Evolutionary conservation across 2,797 vertebrate genomes (phyloP).

Genomic region (Tangara arthus): DNA sequence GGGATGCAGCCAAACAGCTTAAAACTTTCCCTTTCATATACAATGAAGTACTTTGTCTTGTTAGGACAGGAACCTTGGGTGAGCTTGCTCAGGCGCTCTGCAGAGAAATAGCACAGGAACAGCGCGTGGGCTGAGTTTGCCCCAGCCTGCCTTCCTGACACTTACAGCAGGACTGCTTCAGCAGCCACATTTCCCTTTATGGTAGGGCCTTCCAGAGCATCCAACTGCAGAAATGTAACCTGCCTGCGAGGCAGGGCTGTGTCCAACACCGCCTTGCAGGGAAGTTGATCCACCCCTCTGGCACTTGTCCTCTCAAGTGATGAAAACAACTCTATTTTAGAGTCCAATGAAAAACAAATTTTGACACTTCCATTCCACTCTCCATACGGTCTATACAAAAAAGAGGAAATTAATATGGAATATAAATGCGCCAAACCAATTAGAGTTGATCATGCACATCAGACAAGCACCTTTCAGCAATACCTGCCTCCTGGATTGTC

Average conservation of each 20-base stretch:
- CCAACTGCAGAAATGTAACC: neutral
- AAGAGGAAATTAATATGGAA: neutral
- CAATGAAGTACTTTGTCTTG: neutral
- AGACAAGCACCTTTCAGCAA: neutral
- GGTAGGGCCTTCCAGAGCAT: neutral
- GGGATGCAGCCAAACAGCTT: neutral
- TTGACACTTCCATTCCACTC: neutral
- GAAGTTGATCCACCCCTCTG: neutral
- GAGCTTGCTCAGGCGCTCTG: neutral
- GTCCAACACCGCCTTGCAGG: neutral
- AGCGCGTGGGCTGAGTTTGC: accelerated
- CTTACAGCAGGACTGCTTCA: neutral
- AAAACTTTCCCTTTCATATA: neutral
- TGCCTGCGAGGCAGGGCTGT: neutral
- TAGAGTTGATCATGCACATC: neutral
- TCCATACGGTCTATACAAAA: neutral
- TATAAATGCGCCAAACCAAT: neutral
- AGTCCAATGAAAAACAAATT: neutral
- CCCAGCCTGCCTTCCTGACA: neutral
- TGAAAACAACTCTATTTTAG: neutral
- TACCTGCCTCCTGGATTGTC: neutral
- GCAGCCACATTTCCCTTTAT: neutral
- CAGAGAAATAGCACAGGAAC: neutral
- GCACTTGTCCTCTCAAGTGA: neutral
- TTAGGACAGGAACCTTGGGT: neutral